phyloP scores from a whole-genome alignment of 2,113 vertebrate genomes.

The Empidonax traillii region DNA sequence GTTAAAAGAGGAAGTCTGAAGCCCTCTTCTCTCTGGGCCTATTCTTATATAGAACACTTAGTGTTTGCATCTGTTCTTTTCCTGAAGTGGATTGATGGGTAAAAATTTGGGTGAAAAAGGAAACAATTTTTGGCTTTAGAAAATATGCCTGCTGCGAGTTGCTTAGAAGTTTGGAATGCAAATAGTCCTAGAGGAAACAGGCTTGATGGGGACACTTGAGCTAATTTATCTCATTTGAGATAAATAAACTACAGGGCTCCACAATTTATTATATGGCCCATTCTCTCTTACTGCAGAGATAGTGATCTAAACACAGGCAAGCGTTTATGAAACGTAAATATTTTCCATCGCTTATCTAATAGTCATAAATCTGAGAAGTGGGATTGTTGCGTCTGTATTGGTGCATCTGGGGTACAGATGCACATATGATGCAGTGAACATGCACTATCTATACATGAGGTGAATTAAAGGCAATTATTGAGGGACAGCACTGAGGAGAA shows the following conservation, averaged over 20 bases:
- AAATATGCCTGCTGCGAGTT: not conserved
- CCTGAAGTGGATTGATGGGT: not conserved
- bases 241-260: not conserved
- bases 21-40: not conserved
- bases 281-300: not conserved
- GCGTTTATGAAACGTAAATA: not conserved
- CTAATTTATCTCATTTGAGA: not conserved
- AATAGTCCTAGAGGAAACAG: not conserved
- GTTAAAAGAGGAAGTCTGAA: not conserved
- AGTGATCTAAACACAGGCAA: not conserved
- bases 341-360: not conserved
- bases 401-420: not conserved
- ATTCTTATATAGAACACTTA: not conserved
- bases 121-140: constrained; percentile 14
- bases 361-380: not conserved
- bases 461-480: not conserved
- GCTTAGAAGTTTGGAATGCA: not conserved
- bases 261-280: not conserved
- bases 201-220: not conserved
- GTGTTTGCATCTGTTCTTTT: not conserved
- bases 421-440: not conserved
- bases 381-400: fast-evolving
- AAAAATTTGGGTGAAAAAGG: not conserved
- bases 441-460: not conserved
- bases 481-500: not conserved